Base-by-base conservation (phyloP, 2,113 vertebrate genomes). In the Beaufortia kweichowensis region DNA sequence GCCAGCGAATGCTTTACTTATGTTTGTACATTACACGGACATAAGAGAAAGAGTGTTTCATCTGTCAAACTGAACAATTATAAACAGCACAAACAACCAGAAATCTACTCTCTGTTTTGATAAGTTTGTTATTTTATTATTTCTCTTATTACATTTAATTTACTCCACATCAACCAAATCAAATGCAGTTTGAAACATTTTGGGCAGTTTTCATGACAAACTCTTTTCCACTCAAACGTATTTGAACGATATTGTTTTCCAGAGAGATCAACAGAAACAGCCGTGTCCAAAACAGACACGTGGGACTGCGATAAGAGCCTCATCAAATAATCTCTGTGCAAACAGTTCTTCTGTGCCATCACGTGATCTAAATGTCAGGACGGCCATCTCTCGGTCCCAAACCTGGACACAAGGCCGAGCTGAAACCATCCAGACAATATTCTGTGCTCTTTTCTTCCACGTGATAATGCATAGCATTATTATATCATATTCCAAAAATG, bases 251-350 rank as follows among this genome's bases (percentile, higher is more conserved):
- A 70, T 66, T 72, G 60, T 78, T 65, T 70, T 61, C 33, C 2
- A n/a, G 29, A 70, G 72, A 66, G 65, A 74, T 83, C 66, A 80
- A 62, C 71, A 82, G 74, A 60, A 74, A 79, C 71, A 80, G 75
- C 78, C 74, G 74, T 77, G 64, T 83, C 68, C 33, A 71, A 78
- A 70, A 77, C 69, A 71, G 70, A 75, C 79, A 53, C 53, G 66
- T 56, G 55, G 67, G 66, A 74, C 3, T 14, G 62, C 39, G 78
- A 80, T 69, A 73, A 83, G 29, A n/a, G 46, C 35, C 65, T 75
- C 56, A 15, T 70, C 75, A 75, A 75, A 74, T 56, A 75, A 61
- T 62, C 68, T 19, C 35, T 64, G 41, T 17, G 29, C 81, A 83
- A 77, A 83, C 69, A 80, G 41, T 41, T 39, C 28, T 31, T 23